Evolutionary conservation across 2,797 vertebrate species (phyloP).

Genomic region (Toxotes lorentzi): DNA sequence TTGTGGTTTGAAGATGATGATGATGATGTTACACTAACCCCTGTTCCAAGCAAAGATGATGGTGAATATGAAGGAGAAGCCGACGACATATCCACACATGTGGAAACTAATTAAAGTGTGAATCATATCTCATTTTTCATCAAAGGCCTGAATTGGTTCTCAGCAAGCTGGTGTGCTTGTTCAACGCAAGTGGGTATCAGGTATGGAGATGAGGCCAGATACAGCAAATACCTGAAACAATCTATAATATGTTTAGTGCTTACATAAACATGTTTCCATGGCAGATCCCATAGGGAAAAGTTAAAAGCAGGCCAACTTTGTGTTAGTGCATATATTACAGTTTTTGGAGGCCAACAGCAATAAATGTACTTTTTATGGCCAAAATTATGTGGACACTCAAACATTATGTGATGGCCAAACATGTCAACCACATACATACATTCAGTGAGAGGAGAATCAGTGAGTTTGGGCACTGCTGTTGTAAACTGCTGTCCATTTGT

Average conservation of each 20-base stretch:
- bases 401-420: background rate
- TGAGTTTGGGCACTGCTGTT: background rate
- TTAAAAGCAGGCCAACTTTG: background rate
- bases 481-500: background rate
- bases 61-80: constrained; percentile 4
- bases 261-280: background rate
- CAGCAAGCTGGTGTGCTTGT: constrained; percentile 41
- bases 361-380: background rate
- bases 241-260: constrained; percentile 29
- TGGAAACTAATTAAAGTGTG: constrained; percentile 70
- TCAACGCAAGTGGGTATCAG: constrained; percentile 41
- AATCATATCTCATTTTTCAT: constrained; percentile 62
- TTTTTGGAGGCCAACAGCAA: background rate
- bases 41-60: constrained; percentile 16
- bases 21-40: constrained; percentile 44
- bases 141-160: constrained; percentile 53
- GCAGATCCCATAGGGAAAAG: background rate
- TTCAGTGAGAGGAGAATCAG: background rate
- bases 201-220: constrained; percentile 42
- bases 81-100: constrained; percentile 33
- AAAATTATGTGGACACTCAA: background rate
- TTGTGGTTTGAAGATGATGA: constrained; percentile 43
- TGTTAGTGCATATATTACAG: background rate
- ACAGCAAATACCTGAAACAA: constrained; percentile 29
- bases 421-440: constrained; percentile 14